These are phyloP conservation scores for Chrysodeixis includens DNA, from an alignment of 2,888 invertebrate genomes.

Conservation along the genomic window DNA sequence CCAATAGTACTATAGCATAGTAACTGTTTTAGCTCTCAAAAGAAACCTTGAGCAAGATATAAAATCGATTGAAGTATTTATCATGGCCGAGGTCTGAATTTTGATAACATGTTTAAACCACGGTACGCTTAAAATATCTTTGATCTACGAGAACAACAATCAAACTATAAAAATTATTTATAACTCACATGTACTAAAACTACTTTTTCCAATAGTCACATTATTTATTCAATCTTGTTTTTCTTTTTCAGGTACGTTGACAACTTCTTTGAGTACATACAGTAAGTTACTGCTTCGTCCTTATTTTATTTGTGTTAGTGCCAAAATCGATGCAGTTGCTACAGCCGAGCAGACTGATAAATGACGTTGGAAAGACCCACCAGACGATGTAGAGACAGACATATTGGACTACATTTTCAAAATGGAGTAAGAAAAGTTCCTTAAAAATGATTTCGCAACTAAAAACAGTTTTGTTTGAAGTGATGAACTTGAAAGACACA, in stretches of 20 bases:
- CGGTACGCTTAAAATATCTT: neutral
- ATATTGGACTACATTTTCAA: neutral
- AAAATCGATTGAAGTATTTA: neutral
- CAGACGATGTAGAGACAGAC: neutral
- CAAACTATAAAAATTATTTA: too few species aligned
- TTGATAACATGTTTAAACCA: neutral
- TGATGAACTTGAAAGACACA: neutral
- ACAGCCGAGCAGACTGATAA: neutral
- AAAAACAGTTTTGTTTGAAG: too few species aligned
- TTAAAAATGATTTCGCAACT: neutral
- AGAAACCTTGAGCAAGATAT: slow-evolving; percentile 1
- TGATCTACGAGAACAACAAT: neutral
- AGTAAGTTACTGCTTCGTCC: neutral
- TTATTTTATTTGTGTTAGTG: slow-evolving; percentile 1
- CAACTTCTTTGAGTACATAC: neutral
- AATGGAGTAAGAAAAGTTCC: neutral
- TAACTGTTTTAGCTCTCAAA: neutral
- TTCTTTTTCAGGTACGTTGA: slow-evolving; percentile 47
- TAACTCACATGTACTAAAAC: too few species aligned
- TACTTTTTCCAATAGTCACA: too few species aligned
- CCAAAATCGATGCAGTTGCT: slow-evolving; percentile 4
- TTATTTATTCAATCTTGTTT: neutral
- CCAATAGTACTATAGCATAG: slow-evolving; percentile 5
- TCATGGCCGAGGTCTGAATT: neutral
- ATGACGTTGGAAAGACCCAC: neutral